Percentiles rank a stretch among this genome's conserved stretches.
phyloP scores from a whole-genome alignment of 2,113 vertebrate species.

The Pygathrix nemaeus region DNA sequence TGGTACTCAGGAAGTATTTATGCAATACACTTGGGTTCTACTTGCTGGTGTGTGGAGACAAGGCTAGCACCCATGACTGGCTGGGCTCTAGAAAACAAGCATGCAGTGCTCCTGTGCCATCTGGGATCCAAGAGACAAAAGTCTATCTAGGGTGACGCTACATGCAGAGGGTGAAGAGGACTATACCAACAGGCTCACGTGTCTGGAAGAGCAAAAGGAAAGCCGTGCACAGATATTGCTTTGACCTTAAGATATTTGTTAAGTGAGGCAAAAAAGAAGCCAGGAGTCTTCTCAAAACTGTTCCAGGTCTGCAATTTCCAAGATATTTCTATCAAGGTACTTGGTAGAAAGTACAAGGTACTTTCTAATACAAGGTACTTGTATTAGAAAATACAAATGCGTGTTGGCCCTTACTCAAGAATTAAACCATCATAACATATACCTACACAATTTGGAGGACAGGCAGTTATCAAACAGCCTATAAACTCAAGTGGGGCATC shows the following conservation, averaged over 20 bases:
- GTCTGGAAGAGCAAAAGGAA: neutral
- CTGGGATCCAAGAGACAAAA: neutral
- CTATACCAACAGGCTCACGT: neutral
- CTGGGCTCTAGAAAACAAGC: neutral
- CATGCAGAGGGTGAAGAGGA: neutral
- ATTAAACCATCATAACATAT: neutral
- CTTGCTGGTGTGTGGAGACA: neutral
- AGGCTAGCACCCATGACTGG: neutral
- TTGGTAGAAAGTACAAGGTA: constrained; percentile 31
- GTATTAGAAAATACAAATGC: constrained; percentile 17
- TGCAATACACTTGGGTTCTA: neutral
- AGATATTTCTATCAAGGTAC: neutral
- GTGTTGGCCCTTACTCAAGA: neutral
- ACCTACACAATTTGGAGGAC: neutral
- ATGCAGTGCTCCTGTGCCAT: neutral
- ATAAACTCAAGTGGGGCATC: neutral
- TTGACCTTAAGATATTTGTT: neutral
- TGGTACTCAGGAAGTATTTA: neutral
- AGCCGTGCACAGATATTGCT: neutral
- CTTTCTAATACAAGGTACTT: no score
- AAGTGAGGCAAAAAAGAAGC: neutral
- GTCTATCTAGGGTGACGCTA: neutral
- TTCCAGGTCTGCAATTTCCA: neutral
- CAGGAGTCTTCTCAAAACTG: neutral
- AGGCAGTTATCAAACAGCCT: neutral